Conservation (phyloP, 2,113 vertebrate species). For the Channa maculata region DNA sequence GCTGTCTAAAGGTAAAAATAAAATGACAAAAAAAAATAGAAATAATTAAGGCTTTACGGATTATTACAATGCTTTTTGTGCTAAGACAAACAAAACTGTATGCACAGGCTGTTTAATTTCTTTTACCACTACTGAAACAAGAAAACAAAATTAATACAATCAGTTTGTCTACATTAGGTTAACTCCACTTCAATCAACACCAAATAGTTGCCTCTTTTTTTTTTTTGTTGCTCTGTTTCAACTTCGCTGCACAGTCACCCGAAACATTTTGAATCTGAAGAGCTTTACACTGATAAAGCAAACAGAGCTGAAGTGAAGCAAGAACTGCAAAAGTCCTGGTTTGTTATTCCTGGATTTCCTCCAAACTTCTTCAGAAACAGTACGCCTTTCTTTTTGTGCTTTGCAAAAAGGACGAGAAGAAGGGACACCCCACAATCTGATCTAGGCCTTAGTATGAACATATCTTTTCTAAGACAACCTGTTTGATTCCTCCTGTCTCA, state of each 20-base stretch:
- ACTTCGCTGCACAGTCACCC: not conserved
- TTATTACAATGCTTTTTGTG: constrained; percentile 70
- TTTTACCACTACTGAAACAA: constrained; percentile 57
- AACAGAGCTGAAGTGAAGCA: constrained; percentile 43
- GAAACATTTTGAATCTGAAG: constrained; percentile 18
- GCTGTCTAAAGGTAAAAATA: constrained; percentile 69
- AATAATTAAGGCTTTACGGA: constrained; percentile 80
- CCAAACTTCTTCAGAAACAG: constrained; percentile 7
- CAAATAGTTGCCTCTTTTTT: constrained; percentile 45
- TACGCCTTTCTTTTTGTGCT: constrained; percentile 15
- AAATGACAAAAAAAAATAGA: constrained; percentile 55
- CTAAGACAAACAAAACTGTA: constrained; percentile 58
- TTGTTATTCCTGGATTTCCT: constrained; percentile 41
- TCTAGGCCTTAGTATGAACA: constrained; percentile 21
- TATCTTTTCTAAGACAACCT: constrained; percentile 10
- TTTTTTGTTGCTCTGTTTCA: constrained; percentile 8
- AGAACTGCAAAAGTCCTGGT: constrained; percentile 29
- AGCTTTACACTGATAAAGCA: constrained; percentile 36
- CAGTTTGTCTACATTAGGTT: constrained; percentile 76
- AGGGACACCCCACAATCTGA: constrained; percentile 39
- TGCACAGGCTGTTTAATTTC: constrained; percentile 50
- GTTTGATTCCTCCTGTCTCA: constrained; percentile 14
- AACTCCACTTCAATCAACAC: constrained; percentile 67
- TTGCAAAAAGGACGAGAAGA: constrained; percentile 36
- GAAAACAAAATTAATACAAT: constrained; percentile 56